phyloP scores from a whole-genome alignment of 2,797 vertebrate species.

The Sebastes oblongus region DNA sequence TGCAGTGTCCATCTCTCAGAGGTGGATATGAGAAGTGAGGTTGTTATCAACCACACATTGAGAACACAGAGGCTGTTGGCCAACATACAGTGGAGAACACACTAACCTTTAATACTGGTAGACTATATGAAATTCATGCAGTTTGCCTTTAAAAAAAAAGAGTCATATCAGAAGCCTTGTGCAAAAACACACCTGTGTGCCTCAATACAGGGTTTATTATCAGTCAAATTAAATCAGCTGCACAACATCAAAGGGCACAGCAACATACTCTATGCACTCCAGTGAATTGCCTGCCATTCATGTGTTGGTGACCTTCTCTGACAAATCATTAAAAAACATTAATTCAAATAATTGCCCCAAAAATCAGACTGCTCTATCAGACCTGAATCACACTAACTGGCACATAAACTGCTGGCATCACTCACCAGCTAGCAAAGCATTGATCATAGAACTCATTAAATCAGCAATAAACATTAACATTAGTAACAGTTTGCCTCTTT shows the following conservation, averaged over 20 bases:
- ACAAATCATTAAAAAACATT: neutral
- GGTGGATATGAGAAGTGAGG: neutral
- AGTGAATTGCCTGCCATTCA: neutral
- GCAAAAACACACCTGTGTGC: neutral
- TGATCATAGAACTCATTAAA: neutral
- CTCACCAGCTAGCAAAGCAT: neutral
- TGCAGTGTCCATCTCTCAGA: neutral
- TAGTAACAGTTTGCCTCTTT: neutral
- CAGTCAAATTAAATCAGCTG: conserved; percentile 2
- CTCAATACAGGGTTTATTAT: neutral
- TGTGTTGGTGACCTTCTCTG: neutral
- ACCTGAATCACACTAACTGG: neutral
- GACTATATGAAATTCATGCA: neutral
- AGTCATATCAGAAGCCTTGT: neutral
- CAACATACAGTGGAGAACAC: neutral
- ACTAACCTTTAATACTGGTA: neutral
- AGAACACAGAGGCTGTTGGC: neutral
- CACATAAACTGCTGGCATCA: neutral
- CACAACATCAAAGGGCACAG: neutral
- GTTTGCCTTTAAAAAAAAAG: neutral
- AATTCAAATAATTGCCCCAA: neutral
- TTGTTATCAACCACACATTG: neutral
- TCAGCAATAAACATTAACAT: neutral
- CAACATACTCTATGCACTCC: neutral
- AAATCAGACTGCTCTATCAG: neutral